Conservation (phyloP, 2,113 vertebrate species). For the Sturnus vulgaris region DNA sequence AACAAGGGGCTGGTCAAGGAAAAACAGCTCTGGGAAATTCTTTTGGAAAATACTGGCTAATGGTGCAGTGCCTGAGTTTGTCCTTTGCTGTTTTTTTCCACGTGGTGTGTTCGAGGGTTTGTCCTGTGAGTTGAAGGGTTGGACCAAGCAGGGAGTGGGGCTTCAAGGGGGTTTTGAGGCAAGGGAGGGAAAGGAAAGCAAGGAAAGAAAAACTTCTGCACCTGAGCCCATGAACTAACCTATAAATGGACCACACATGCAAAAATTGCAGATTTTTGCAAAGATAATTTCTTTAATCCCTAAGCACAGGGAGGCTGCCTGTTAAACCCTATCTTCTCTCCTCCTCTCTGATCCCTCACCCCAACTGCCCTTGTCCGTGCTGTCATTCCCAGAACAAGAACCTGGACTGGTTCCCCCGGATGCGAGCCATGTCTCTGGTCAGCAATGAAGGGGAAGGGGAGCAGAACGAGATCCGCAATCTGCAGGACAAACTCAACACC, state of each 20-base stretch:
- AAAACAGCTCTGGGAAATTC: background rate
- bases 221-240: background rate
- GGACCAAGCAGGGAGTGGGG: background rate
- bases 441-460: constrained; percentile 92
- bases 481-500: constrained; percentile 87
- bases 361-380: background rate
- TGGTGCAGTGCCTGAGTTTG: accelerated
- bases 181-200: background rate
- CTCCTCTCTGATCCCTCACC: background rate
- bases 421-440: constrained; percentile 98
- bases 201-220: background rate
- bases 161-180: background rate
- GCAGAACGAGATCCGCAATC: constrained; percentile 92
- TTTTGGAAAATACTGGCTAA: background rate
- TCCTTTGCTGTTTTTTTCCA: background rate
- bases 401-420: constrained; percentile 97
- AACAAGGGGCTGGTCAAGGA: background rate
- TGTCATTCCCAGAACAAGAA: constrained; percentile 84
- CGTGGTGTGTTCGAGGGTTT: background rate
- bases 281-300: background rate
- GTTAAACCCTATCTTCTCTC: background rate
- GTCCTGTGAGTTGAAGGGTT: background rate
- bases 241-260: accelerated
- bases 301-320: background rate
- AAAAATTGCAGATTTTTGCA: background rate